Conservation (phyloP, 2,888 invertebrate genomes). For the Catocala fraxini region DNA sequence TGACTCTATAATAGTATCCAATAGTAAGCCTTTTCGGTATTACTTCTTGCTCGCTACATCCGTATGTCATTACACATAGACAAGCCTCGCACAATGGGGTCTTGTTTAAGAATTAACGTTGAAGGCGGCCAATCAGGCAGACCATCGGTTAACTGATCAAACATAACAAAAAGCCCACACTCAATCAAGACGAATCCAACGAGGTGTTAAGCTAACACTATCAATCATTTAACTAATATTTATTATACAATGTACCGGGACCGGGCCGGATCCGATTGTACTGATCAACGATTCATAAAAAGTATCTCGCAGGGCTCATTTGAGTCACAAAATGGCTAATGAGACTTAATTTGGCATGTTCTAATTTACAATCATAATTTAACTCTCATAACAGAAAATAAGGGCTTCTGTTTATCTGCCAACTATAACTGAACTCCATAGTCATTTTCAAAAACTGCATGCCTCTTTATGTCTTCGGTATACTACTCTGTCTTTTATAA, state of each 20-base stretch:
- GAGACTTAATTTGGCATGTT: too few relatives aligned
- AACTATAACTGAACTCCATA: too few relatives aligned
- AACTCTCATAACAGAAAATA: too few relatives aligned
- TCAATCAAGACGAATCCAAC: constrained; percentile 82
- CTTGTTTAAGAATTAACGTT: constrained; percentile 82
- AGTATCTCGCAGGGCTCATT: neutral
- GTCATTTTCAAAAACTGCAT: too few relatives aligned
- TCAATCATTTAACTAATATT: constrained; percentile 69
- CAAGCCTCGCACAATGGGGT: constrained; percentile 69
- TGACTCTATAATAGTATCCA: too few relatives aligned
- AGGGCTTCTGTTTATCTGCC: too few relatives aligned
- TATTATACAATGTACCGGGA: constrained; percentile 51
- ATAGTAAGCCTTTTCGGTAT: too few relatives aligned
- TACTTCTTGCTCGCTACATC: neutral
- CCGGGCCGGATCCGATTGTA: constrained; percentile 23
- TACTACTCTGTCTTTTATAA: too few relatives aligned
- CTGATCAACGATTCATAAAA: neutral
- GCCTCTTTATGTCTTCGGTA: too few relatives aligned
- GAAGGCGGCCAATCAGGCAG: constrained; percentile 79
- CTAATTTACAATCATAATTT: too few relatives aligned
- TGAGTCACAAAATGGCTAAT: neutral
- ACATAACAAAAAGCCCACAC: constrained; percentile 83
- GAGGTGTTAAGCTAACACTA: constrained; percentile 83
- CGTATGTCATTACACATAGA: constrained; percentile 36
- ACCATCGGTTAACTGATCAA: constrained; percentile 84